Evolutionary conservation across 2,113 vertebrate species (phyloP).

Genomic region (Equus przewalskii): DNA sequence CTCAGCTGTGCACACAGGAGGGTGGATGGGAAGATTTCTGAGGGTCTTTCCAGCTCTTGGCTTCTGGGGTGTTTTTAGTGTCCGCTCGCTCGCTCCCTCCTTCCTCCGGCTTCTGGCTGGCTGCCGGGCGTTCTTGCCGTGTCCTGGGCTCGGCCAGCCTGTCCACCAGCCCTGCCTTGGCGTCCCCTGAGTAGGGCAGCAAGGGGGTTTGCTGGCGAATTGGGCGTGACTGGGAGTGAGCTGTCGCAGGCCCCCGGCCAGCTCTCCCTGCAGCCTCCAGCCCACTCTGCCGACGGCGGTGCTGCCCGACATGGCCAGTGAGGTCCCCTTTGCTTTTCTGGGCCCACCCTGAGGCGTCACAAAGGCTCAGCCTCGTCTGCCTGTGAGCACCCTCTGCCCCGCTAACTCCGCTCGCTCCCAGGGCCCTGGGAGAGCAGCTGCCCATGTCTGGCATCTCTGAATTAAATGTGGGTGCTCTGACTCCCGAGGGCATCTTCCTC

Average conservation of each 20-base stretch:
- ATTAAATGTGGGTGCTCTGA: too few relatives aligned
- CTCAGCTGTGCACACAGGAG: background rate
- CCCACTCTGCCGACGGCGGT: background rate
- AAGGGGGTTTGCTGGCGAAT: conserved; percentile 69
- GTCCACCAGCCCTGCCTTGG: background rate
- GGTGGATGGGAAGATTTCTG: background rate
- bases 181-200: conserved; percentile 36
- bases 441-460: accelerated
- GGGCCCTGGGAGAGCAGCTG: background rate
- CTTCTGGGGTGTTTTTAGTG: accelerated
- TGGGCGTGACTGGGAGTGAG: conserved; percentile 76
- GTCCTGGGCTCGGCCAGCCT: conserved; percentile 45
- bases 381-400: background rate
- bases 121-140: background rate
- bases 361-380: too few relatives aligned
- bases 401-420: accelerated
- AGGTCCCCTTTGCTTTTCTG: conserved; percentile 73
- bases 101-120: background rate
- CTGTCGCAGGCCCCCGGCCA: conserved; percentile 75
- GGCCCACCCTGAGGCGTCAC: background rate
- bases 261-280: conserved; percentile 73
- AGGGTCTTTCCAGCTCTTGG: accelerated
- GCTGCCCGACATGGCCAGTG: conserved; percentile 60
- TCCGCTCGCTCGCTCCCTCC: background rate
- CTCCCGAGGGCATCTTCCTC: accelerated